Percentiles rank a stretch among this genome's conserved stretches.
These are phyloP conservation scores for Oreotrochilus melanogaster DNA, from an alignment of 2,113 vertebrate species.

Conservation along the genomic window DNA sequence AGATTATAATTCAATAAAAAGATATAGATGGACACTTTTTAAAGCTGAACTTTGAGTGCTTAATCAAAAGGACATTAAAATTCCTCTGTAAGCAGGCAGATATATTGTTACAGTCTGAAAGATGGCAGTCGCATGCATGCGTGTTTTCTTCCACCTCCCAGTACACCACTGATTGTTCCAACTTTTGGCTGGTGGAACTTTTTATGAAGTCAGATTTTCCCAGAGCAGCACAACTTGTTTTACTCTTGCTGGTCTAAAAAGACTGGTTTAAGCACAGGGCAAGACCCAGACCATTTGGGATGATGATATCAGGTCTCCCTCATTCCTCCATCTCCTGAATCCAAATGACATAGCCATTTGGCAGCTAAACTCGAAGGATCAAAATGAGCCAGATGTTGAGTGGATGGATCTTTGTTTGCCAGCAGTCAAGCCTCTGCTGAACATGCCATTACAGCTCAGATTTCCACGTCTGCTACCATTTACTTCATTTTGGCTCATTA, in stretches of 20 bases:
- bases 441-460: background rate
- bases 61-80: background rate
- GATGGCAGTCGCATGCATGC: background rate
- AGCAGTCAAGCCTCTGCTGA: background rate
- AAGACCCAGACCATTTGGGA: background rate
- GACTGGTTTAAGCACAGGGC: background rate
- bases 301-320: slow-evolving; percentile 25
- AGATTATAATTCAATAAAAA: background rate
- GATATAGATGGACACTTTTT: background rate
- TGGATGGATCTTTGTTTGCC: slow-evolving; percentile 9
- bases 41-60: background rate
- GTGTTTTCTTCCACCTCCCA: background rate
- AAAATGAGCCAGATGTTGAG: slow-evolving; percentile 11
- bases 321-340: background rate
- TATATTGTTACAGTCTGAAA: background rate
- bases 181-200: background rate
- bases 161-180: background rate
- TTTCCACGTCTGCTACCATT: background rate
- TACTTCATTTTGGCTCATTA: slow-evolving; percentile 7
- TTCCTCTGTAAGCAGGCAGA: background rate
- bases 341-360: slow-evolving; percentile 15
- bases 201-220: slow-evolving; percentile 22
- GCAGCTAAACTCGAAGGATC: background rate
- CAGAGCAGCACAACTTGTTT: background rate
- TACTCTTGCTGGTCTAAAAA: background rate